Percentiles rank a stretch among this genome's conserved stretches.
Evolutionary conservation across 2,888 invertebrate genomes (phyloP).

Genomic region (Luperina nickerlii): DNA sequence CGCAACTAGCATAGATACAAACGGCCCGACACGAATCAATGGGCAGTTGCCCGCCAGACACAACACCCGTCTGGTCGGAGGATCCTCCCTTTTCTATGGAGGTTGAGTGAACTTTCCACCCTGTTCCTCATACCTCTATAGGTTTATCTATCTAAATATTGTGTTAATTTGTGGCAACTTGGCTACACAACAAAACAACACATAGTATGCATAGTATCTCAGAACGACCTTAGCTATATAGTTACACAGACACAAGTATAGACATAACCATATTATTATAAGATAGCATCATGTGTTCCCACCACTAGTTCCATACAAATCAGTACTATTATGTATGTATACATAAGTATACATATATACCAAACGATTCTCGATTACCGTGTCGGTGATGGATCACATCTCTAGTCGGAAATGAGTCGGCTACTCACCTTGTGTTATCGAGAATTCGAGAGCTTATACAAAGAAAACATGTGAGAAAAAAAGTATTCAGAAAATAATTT

Average conservation of each 20-base stretch:
- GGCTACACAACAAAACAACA: neutral
- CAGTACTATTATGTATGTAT: slow-evolving; percentile 33
- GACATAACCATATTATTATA: neutral
- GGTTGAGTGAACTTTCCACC: no score
- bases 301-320: slow-evolving; percentile 52
- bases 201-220: neutral
- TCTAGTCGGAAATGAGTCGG: slow-evolving; percentile 76
- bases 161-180: neutral
- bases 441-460: slow-evolving; percentile 30
- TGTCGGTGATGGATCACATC: slow-evolving; percentile 77
- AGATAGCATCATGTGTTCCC: slow-evolving; percentile 20
- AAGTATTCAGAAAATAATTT: slow-evolving; percentile 34
- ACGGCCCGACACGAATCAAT: no score
- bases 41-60: no score
- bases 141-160: no score
- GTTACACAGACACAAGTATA: neutral
- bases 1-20: no score
- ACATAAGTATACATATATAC: slow-evolving; percentile 25
- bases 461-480: slow-evolving; percentile 45
- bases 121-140: no score
- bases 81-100: no score
- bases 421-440: slow-evolving; percentile 67
- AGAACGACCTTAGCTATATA: neutral
- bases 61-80: no score
- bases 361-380: slow-evolving; percentile 60